phyloP scores from a whole-genome alignment of 1,140 invertebrate species.

The Palaemon carinicauda region DNA sequence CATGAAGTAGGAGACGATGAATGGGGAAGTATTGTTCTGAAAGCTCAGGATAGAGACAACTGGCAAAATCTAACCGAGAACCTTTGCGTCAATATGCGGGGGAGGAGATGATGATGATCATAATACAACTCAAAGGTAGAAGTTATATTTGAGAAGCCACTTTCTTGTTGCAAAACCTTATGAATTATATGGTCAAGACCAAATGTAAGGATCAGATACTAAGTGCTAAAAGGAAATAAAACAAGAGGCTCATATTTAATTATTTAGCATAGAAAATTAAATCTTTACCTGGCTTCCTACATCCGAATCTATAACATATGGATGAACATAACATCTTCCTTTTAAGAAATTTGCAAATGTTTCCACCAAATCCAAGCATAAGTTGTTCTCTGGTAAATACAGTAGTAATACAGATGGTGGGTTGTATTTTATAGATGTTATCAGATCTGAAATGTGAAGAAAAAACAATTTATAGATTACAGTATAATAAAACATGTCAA shows the following conservation, averaged over 20 bases:
- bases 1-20: too few species aligned
- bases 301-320: constrained; percentile 27
- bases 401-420: constrained; percentile 14
- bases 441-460: not conserved
- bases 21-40: too few species aligned
- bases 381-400: not conserved
- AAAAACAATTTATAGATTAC: not conserved
- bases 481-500: not conserved
- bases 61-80: too few species aligned
- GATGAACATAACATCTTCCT: constrained; percentile 4
- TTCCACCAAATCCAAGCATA: constrained; percentile 13
- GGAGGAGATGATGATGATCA: too few species aligned
- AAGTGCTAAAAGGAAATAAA: not conserved
- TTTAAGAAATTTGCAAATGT: constrained; percentile 20
- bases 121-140: too few species aligned
- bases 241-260: not conserved
- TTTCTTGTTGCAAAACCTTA: too few species aligned
- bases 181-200: too few species aligned
- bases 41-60: too few species aligned
- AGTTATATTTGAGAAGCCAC: too few species aligned
- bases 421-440: not conserved
- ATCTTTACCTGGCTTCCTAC: constrained; percentile 12
- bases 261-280: not conserved
- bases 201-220: too few species aligned
- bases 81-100: too few species aligned